Evolutionary conservation across 2,888 invertebrate genomes (phyloP), one percentile per base, ranked within the genome.

Genomic region (Dryocosmus kuriphilus): DNA sequence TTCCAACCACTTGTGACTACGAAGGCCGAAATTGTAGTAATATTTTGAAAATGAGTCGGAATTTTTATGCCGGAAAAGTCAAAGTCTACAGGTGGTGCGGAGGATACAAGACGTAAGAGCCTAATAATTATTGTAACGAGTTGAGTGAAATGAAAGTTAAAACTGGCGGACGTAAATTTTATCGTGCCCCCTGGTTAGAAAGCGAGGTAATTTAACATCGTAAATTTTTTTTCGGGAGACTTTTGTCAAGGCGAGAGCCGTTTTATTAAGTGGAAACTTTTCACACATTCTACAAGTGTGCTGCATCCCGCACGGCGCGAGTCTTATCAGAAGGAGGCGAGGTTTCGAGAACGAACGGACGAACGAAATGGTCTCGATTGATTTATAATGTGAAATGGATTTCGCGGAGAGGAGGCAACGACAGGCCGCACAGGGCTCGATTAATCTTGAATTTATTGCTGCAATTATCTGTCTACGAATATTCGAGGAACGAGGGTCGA

Each of bases 321-420:
- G 51, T 71, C 86, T 88, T 87, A 88, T 88, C 88, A 85, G 80
- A 75, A 86, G 85, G 81, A 85, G 85, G 86, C 82, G 79, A 80
- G 81, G 30, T 80, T 80, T 76, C 77, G 75, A 77, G 63, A 76
- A 75, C 60, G 71, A 71, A 65, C 32, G 76, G 80, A 78, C 71
- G 82, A 81, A 67, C 46, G 71, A 71, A 71, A 71, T 30, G 71
- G 81, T 83, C 76, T 78, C 84, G 86, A 87, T 87, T 89, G 88
- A 89, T 89, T 88, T 89, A 89, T 88, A 87, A 85, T 83, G 86
- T 85, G 86, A 88, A 89, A 89, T 89, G 87, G 87, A 89, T 89
- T 89, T 89, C 84, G 84, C 87, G 86, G 81, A 83, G 82, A 85
- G 84, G 84, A 86, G 76, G 85, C 86, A 85, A 85, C 88, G 87